These are phyloP conservation scores for Thecophora atra DNA, from an alignment of 2,888 invertebrate genomes.

Conservation along the genomic window DNA sequence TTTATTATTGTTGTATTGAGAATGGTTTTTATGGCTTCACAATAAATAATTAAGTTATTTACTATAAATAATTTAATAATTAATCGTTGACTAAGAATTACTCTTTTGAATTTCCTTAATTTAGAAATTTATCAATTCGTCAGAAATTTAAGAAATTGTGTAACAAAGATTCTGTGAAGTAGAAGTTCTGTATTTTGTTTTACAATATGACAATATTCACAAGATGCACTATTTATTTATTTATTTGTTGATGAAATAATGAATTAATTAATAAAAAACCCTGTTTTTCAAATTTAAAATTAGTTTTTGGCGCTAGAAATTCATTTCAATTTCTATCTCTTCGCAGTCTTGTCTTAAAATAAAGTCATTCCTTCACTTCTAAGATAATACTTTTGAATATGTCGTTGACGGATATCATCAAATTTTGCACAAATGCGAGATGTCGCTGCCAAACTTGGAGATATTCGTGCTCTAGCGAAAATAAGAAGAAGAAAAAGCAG, in stretches of 20 bases:
- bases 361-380: conserved; percentile 7
- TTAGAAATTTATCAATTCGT: too few relatives aligned
- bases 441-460: conserved; percentile 29
- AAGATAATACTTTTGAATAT: conserved; percentile 29
- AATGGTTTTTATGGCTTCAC: too few relatives aligned
- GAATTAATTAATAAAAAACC: neutral
- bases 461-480: conserved; percentile 10
- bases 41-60: too few relatives aligned
- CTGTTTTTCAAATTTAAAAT: conserved; percentile 2
- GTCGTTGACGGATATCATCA: conserved; percentile 25
- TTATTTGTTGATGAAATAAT: neutral
- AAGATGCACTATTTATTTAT: too few relatives aligned
- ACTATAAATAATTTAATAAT: too few relatives aligned
- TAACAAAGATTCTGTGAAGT: too few relatives aligned
- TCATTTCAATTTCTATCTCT: conserved; percentile 20
- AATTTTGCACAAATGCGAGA: conserved; percentile 33
- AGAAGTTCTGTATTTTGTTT: too few relatives aligned
- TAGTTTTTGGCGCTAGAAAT: conserved; percentile 16
- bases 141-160: too few relatives aligned
- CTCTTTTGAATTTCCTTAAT: too few relatives aligned
- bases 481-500: neutral
- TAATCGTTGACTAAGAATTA: too few relatives aligned
- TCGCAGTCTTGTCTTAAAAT: neutral
- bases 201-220: too few relatives aligned
- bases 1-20: too few relatives aligned